phyloP scores from a whole-genome alignment of 2,888 invertebrate genomes.

The Drymonia ruficornis region DNA sequence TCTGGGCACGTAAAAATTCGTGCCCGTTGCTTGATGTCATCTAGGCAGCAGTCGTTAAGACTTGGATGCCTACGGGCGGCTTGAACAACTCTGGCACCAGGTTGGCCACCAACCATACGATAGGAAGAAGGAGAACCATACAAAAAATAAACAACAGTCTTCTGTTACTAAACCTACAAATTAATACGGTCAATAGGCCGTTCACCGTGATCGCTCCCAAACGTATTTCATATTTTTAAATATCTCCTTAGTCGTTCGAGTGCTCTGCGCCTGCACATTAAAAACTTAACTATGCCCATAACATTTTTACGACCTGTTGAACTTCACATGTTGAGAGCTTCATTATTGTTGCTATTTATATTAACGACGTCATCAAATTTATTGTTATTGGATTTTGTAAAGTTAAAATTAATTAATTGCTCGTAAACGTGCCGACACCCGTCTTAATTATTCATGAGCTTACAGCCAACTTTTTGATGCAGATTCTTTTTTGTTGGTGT shows the following conservation, averaged over 20 bases:
- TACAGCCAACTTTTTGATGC: not conserved
- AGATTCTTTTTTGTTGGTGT: too few relatives aligned
- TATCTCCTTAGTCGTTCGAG: slow-evolving; percentile 30
- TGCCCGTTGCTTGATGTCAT: too few relatives aligned
- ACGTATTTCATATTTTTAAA: slow-evolving; percentile 32
- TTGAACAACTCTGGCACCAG: too few relatives aligned
- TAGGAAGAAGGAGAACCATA: too few relatives aligned
- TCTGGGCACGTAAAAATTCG: too few relatives aligned
- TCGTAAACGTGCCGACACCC: not conserved
- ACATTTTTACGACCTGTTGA: slow-evolving; percentile 49
- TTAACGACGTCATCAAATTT: slow-evolving; percentile 28
- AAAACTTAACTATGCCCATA: slow-evolving; percentile 44
- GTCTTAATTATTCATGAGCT: not conserved
- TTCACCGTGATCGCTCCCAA: slow-evolving; percentile 9
- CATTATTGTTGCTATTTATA: slow-evolving; percentile 35
- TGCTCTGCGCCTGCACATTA: slow-evolving; percentile 29
- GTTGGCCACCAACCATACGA: too few relatives aligned
- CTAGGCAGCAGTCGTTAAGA: too few relatives aligned
- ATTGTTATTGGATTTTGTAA: slow-evolving; percentile 32
- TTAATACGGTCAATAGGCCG: not conserved
- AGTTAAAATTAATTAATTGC: slow-evolving; percentile 19
- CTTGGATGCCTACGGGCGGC: too few relatives aligned
- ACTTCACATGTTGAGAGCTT: slow-evolving; percentile 49
- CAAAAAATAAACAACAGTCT: too few relatives aligned
- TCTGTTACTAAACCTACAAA: too few relatives aligned